These are phyloP conservation scores for Anastrepha obliqua DNA, from an alignment of 1,140 invertebrate species.

Conservation along the genomic window DNA sequence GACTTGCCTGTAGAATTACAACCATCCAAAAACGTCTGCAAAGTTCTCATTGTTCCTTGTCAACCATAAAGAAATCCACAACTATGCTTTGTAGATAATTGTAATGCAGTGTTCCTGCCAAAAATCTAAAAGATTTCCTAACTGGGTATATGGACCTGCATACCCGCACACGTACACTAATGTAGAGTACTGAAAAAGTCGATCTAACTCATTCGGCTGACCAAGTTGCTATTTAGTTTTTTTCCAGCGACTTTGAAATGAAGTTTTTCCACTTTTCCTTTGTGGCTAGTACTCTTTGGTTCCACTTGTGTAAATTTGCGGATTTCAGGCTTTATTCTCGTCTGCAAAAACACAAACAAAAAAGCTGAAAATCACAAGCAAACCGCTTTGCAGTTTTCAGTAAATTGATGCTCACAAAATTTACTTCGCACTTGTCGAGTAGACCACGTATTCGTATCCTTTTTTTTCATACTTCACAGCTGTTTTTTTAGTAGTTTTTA, in stretches of 20 bases:
- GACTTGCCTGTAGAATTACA: no score
- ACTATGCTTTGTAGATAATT: no score
- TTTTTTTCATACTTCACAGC: background rate
- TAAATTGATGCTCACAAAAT: background rate
- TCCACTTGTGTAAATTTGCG: background rate
- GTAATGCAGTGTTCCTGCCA: no score
- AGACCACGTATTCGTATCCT: no score
- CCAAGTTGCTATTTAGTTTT: background rate
- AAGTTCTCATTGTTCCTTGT: no score
- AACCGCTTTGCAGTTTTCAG: constrained; percentile 8
- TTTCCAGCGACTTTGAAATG: background rate
- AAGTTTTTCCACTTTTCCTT: background rate
- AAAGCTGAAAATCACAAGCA: background rate
- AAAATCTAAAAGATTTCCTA: background rate
- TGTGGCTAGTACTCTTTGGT: background rate
- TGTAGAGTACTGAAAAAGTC: background rate
- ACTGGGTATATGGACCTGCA: background rate
- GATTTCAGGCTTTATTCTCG: background rate
- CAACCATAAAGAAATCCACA: no score
- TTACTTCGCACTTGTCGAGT: background rate
- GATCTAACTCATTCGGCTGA: background rate
- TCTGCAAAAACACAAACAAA: background rate
- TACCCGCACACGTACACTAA: background rate
- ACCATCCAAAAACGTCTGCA: no score
- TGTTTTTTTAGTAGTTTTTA: background rate